These are phyloP conservation scores for Mesorhabditis sp. DNA, from an alignment of 2,888 invertebrate genomes.

Conservation along the genomic window DNA sequence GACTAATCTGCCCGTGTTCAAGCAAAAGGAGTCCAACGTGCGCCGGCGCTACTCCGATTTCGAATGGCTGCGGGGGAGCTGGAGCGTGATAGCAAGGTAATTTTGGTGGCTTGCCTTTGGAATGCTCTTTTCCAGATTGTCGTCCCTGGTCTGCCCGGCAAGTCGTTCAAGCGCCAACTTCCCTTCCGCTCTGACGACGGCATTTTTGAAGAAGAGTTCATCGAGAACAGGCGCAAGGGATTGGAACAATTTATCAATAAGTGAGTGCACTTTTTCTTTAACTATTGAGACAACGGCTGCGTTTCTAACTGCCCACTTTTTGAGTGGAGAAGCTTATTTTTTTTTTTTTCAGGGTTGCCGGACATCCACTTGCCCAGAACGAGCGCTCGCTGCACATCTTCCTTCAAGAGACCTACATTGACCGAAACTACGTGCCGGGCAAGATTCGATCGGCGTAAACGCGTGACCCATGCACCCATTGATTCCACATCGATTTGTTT, in stretches of 20 bases:
- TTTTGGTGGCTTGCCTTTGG: not conserved
- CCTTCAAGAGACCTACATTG: slow-evolving; percentile 91
- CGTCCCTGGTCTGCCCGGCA: slow-evolving; percentile 93
- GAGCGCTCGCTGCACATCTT: slow-evolving; percentile 99
- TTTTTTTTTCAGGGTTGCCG: slow-evolving; percentile 76
- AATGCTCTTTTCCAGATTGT: slow-evolving; percentile 75
- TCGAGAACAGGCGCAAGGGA: slow-evolving; percentile 93
- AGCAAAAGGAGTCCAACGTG: slow-evolving; percentile 96
- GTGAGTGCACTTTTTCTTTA: slow-evolving; percentile 63
- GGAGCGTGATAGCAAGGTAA: slow-evolving; percentile 96
- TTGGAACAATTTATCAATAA: slow-evolving; percentile 98
- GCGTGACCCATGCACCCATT: not conserved
- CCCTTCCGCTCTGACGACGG: slow-evolving; percentile 98
- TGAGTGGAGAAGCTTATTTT: not conserved
- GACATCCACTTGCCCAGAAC: slow-evolving; percentile 96
- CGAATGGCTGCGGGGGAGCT: slow-evolving; percentile 98
- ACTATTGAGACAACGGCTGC: not conserved
- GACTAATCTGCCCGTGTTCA: slow-evolving; percentile 99
- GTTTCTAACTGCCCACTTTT: too few relatives aligned
- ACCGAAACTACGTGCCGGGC: slow-evolving; percentile 96
- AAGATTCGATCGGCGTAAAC: slow-evolving; percentile 40
- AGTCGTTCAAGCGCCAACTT: slow-evolving; percentile 95
- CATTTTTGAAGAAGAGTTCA: slow-evolving; percentile 98
- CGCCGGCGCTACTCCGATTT: slow-evolving; percentile 97
- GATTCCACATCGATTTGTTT: too few relatives aligned